A percentile compares a stretch with the other conserved stretches of the same genome.
Conservation (phyloP, 2,113 vertebrate genomes). For the Saguinus midas region DNA sequence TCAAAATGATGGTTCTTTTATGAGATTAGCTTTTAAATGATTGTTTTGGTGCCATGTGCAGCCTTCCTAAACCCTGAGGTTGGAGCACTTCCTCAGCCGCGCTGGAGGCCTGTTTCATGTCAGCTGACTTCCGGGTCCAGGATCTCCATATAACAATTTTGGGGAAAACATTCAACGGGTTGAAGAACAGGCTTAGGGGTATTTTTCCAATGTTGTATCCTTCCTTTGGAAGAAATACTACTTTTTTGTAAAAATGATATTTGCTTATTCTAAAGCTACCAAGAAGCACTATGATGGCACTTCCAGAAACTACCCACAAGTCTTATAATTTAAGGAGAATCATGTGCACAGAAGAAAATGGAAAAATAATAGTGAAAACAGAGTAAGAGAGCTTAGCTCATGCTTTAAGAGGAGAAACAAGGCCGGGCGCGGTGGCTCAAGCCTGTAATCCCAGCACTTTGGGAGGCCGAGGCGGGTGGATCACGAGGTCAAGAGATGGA, state of each 20-base stretch:
- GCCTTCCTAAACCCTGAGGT: not conserved
- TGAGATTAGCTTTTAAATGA: not conserved
- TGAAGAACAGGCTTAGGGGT: not conserved
- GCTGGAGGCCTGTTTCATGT: fast-evolving
- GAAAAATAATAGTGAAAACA: not conserved
- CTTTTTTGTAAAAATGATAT: not conserved
- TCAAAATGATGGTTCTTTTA: not conserved
- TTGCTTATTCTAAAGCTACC: not conserved
- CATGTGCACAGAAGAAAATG: not conserved
- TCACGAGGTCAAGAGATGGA: no score
- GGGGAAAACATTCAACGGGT: not conserved
- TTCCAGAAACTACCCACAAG: not conserved
- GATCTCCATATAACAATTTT: no score
- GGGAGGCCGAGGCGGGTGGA: no score
- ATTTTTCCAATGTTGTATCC: not conserved
- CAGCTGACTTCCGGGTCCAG: not conserved
- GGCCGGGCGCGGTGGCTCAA: no score
- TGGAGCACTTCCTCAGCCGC: no score
- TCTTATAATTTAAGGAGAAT: not conserved
- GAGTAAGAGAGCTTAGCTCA: no score
- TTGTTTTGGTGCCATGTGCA: no score
- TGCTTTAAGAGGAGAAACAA: not conserved
- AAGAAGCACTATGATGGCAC: not conserved
- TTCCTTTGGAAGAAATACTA: not conserved
- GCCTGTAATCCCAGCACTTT: no score